Evolutionary conservation across 2,888 invertebrate species (phyloP).

Genomic region (Argyresthia goedartella): DNA sequence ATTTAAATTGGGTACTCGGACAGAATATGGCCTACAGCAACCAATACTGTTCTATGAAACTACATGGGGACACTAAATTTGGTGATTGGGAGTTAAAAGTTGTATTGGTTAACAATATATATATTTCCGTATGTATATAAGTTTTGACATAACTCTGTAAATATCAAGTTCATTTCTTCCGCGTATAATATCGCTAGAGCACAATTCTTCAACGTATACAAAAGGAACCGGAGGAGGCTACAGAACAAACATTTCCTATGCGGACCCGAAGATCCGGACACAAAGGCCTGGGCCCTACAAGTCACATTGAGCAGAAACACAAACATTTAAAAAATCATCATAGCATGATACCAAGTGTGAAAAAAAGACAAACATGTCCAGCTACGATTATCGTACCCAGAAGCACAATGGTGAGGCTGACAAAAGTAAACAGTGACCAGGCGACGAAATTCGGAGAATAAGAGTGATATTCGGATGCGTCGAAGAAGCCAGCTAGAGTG

Average conservation of each 20-base stretch:
- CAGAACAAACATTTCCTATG: conserved; percentile 38
- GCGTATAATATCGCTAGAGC: conserved; percentile 6
- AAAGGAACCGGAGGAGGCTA: conserved; percentile 35
- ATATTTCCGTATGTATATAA: no score
- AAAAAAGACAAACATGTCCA: conserved; percentile 34
- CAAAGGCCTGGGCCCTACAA: conserved; percentile 47
- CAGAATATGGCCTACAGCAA: no score
- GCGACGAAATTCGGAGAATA: neutral
- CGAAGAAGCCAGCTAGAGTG: neutral
- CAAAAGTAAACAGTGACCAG: conserved; percentile 41
- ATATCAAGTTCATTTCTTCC: conserved; percentile 3
- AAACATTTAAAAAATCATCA: conserved; percentile 67
- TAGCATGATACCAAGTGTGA: conserved; percentile 24
- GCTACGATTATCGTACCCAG: conserved; percentile 44
- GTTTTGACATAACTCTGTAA: neutral
- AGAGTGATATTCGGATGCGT: neutral
- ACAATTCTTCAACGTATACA: conserved; percentile 22
- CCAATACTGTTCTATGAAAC: no score
- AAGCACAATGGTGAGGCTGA: conserved; percentile 46
- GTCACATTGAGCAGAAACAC: conserved; percentile 63
- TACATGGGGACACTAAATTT: no score
- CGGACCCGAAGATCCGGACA: conserved; percentile 37
- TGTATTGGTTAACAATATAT: no score
- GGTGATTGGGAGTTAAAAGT: no score
- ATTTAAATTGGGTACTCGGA: no score